phyloP scores from a whole-genome alignment of 2,113 vertebrate species.

The Sterrhoptilus dennistouni region DNA sequence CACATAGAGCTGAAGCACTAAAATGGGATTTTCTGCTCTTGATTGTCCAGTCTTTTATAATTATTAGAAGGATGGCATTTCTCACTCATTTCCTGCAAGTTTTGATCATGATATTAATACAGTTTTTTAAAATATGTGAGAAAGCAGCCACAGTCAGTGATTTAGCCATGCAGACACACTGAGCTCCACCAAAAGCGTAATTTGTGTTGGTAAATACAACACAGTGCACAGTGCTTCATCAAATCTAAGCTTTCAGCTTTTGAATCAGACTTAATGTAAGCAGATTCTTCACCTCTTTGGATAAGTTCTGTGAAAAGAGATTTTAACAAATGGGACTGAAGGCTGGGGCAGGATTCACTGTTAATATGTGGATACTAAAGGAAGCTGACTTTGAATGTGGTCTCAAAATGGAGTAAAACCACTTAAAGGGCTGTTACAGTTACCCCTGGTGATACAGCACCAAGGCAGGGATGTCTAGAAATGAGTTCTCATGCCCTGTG shows the following conservation, averaged over 20 bases:
- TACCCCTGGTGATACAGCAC: neutral
- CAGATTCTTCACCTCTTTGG: neutral
- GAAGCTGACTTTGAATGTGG: neutral
- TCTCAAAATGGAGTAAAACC: neutral
- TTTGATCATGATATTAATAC: neutral
- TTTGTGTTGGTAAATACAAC: neutral
- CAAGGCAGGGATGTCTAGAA: neutral
- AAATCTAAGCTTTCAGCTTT: neutral
- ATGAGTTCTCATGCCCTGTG: neutral
- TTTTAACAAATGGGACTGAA: neutral
- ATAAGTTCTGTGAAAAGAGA: neutral
- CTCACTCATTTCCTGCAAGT: neutral
- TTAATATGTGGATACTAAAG: neutral
- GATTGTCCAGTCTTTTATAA: neutral
- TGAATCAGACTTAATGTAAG: neutral
- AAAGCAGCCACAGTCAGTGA: neutral
- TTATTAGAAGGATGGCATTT: neutral
- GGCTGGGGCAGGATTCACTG: rapidly evolving
- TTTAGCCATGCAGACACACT: neutral
- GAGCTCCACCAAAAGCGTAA: neutral
- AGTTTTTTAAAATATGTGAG: neutral
- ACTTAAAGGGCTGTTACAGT: neutral
- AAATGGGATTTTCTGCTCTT: constrained; percentile 27
- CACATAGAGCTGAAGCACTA: neutral
- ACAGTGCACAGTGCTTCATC: rapidly evolving